A percentile compares a stretch with the other conserved stretches of the same genome.
Evolutionary conservation across 2,888 invertebrate genomes (phyloP).

Genomic region (Bruchidius siliquastri): DNA sequence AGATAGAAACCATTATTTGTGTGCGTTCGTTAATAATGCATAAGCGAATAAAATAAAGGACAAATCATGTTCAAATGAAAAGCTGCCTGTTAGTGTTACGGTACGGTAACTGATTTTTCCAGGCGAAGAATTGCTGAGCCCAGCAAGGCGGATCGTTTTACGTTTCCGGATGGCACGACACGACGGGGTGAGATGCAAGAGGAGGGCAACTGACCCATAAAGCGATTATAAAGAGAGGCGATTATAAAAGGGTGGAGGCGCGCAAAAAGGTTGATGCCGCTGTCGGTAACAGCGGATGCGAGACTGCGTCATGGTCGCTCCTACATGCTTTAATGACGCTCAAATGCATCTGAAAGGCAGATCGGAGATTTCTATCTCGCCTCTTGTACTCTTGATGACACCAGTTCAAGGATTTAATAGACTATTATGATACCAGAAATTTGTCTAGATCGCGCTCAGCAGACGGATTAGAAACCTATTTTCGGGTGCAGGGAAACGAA

Average conservation of each 20-base stretch:
- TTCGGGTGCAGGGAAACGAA: too few relatives aligned
- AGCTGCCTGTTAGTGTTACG: too few relatives aligned
- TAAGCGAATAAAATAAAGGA: too few relatives aligned
- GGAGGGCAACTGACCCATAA: not conserved
- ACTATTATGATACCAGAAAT: not conserved
- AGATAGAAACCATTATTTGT: too few relatives aligned
- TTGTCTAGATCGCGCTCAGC: too few relatives aligned
- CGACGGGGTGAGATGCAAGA: not conserved
- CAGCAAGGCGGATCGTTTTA: too few relatives aligned
- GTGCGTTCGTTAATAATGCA: too few relatives aligned
- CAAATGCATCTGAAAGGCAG: not conserved
- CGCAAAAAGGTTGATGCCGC: not conserved
- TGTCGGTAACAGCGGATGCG: not conserved
- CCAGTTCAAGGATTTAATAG: not conserved
- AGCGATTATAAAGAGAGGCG: not conserved
- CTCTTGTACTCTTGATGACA: not conserved
- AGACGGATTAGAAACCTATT: too few relatives aligned
- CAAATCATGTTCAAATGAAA: too few relatives aligned
- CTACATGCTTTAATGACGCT: not conserved
- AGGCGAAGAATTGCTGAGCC: too few relatives aligned
- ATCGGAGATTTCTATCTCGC: not conserved
- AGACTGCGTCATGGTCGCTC: not conserved
- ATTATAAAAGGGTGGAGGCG: not conserved
- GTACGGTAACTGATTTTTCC: too few relatives aligned
- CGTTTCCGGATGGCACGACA: too few relatives aligned